phyloP scores from a whole-genome alignment of 2,113 vertebrate species.

The Centropristis striata region DNA sequence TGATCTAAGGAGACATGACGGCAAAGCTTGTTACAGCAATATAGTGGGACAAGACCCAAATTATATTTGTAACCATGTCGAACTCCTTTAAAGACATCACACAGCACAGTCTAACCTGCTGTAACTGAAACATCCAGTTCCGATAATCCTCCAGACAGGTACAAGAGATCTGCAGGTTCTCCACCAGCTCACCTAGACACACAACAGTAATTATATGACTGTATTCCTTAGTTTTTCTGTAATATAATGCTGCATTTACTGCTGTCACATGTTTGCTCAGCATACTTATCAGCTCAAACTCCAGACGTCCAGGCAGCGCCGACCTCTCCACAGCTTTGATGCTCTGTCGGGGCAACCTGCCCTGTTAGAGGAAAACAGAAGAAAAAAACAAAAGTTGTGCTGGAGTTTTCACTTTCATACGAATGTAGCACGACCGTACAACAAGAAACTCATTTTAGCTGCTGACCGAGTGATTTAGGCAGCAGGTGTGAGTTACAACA shows the following conservation, averaged over 20 bases:
- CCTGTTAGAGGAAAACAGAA: constrained; percentile 73
- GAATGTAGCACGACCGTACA: background rate
- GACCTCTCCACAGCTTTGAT: constrained; percentile 85
- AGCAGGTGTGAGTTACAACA: constrained; percentile 15
- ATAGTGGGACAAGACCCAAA: no score
- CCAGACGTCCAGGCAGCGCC: constrained; percentile 77
- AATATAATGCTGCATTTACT: background rate
- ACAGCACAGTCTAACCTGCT: constrained; percentile 79
- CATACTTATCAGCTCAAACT: constrained; percentile 88
- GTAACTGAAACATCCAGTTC: constrained; percentile 87
- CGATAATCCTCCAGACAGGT: constrained; percentile 85
- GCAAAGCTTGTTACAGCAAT: no score
- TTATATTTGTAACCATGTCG: background rate
- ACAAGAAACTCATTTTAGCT: background rate
- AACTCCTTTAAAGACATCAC: background rate
- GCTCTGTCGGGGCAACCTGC: constrained; percentile 84
- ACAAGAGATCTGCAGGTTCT: constrained; percentile 86
- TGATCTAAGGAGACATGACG: no score
- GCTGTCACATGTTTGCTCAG: background rate
- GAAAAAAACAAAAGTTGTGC: background rate
- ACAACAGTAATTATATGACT: constrained; percentile 9
- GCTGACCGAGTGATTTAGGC: background rate
- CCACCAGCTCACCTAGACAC: constrained; percentile 86
- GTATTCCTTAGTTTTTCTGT: background rate
- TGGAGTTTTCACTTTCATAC: background rate